Base-by-base conservation (phyloP, 2,797 vertebrate species). In the Serranus cabrilla region DNA sequence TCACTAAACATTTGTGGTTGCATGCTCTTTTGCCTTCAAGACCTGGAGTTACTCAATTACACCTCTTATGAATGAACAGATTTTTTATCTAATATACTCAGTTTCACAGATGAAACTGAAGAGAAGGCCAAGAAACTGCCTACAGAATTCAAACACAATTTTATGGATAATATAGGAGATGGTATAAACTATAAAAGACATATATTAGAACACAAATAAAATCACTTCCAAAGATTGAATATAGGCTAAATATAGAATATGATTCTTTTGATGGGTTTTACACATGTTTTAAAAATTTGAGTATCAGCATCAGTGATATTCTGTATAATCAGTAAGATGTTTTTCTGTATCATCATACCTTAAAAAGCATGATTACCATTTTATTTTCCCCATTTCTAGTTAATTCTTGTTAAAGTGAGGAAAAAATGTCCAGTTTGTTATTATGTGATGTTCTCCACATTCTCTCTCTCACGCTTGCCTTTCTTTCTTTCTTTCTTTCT, bases 1-100 rank as follows among this genome's bases (percentile, higher is more conserved):
- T 69, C 23, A 14, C 20, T 49, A 20, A 73, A 12, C 40, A 65
- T 65, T 46, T 64, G 64, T 64, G 58, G 45, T 62, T 52, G 45
- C 40, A 47, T 63, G 12, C 11, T 20, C 4, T 42, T 60, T 43
- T 50, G 13, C 40, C n/a, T 60, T 37, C 43, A 74, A 37, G 63
- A 63, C 6, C 11, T 13, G 10, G 47, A 23, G 20, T 37, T 70
- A 66, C 5, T 64, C 40, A 55, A 50, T 60, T 43, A 65, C 9
- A 42, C 57, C 31, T 59, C 10, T 5, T 23, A 13, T 39, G 25
- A 69, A 40, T 52, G n/a, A n/a, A n/a, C n/a, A n/a, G n/a, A n/a
- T n/a, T n/a, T n/a, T n/a, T n/a, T n/a, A 46, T 34, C 54, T 21
- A 20, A 20, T 50, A 25, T 45, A 7, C 17, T 58, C 14, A 20